Evolutionary conservation across 2,113 vertebrate genomes (phyloP).

Genomic region (Butastur rufipennis): DNA sequence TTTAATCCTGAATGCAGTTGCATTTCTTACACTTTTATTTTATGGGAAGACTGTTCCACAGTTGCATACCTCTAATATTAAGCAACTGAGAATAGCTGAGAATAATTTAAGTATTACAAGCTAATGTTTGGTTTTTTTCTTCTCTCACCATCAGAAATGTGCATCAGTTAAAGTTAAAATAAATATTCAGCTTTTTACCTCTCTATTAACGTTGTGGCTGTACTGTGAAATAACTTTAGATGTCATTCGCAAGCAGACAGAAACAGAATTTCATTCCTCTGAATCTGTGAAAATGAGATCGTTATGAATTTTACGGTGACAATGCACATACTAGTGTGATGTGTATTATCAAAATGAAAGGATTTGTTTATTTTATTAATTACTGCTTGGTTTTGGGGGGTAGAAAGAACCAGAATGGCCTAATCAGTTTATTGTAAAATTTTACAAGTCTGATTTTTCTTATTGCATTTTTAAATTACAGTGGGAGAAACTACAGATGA

Average conservation of each 20-base stretch:
- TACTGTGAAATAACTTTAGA: neutral
- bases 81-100: neutral
- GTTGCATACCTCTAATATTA: neutral
- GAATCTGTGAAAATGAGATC: neutral
- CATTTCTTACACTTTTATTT: neutral
- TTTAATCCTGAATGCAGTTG: neutral
- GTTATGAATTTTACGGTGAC: neutral
- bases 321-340: neutral
- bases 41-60: neutral
- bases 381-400: neutral
- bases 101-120: neutral
- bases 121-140: neutral
- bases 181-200: neutral
- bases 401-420: neutral
- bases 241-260: neutral
- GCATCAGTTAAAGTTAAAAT: neutral
- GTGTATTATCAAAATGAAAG: neutral
- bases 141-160: neutral
- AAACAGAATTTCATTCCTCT: neutral
- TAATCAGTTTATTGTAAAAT: neutral
- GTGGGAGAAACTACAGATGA: constrained; percentile 98
- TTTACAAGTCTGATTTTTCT: neutral
- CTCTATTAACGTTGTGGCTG: neutral
- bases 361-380: neutral
- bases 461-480: constrained; percentile 55